Base-by-base conservation (phyloP, 2,113 vertebrate genomes). In the Halcyon senegalensis region DNA sequence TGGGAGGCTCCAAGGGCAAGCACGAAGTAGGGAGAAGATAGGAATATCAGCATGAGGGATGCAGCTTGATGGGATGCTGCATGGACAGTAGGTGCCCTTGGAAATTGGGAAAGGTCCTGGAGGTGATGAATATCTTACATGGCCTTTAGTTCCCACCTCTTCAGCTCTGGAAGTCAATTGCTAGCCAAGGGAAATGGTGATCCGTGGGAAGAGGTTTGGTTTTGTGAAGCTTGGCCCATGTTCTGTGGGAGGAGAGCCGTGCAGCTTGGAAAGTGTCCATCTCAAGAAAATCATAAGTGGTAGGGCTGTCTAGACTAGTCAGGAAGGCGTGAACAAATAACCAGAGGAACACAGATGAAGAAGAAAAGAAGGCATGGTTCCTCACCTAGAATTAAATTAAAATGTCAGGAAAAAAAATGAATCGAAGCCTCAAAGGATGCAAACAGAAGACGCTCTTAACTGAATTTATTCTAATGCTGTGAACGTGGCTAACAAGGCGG, bases 271-370 rank as follows among this genome's bases (percentile, higher is more conserved):
- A 91, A 89, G 33, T 2, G 0, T 96, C 89, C 89, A 85, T 19
- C 53, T 87, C 0, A 0, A 70, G 84, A 84, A 95, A 94, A 95
- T 91, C 35, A 1, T 55, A 58, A 93, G 84, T 74, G 84, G 91
- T 87, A 55, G 87, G 55, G 70, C 92, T 97, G 95, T 94, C 95
- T 95, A 96, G 94, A 96, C 94, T 91, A 93, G 91, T 91, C 90
- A 83, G 90, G 87, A 90, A 94, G 90, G 94, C 7, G 2, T 46
- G 75, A 96, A 86, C 62, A 58, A 83, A 87, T 85, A 94, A 85
- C 44, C n/a, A 74, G 55, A 28, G 56, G 59, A 91, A 84, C 87
- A 64, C 0, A 83, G 69, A 63, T 92, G 33, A 60, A 75, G 74
- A 82, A 37, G 62, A 67, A 80, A 91, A 94, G 70, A 76, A 87